phyloP scores from a whole-genome alignment of 2,113 vertebrate species.

The Myotis yumanensis region DNA sequence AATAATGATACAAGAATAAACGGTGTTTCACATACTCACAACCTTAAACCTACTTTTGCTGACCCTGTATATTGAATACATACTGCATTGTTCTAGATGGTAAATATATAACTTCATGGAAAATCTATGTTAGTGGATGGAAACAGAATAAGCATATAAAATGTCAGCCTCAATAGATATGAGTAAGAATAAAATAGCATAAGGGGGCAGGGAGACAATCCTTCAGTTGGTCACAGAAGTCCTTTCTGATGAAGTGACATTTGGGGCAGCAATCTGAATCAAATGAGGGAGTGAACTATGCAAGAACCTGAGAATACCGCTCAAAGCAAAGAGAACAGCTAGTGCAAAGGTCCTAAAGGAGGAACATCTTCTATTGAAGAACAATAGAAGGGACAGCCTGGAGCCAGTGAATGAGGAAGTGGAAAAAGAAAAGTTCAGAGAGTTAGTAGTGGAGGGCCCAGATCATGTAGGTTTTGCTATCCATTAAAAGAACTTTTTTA shows the following conservation, averaged over 20 bases:
- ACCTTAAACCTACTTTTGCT: neutral
- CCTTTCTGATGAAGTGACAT: neutral
- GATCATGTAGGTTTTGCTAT: neutral
- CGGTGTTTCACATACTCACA: neutral
- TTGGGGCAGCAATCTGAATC: neutral
- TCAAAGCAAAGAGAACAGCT: neutral
- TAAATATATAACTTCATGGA: conserved; percentile 2
- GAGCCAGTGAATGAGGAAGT: neutral
- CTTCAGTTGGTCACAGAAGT: neutral
- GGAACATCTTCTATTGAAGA: neutral
- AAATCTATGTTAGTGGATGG: neutral
- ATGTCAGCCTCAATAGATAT: neutral
- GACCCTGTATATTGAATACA: neutral
- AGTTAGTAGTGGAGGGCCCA: neutral
- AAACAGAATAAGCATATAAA: neutral
- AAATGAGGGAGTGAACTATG: neutral
- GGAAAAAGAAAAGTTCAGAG: neutral
- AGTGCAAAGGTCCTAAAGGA: neutral
- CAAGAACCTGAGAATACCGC: neutral
- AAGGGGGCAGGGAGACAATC: neutral
- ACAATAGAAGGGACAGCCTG: neutral
- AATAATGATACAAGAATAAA: neutral
- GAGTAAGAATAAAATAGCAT: neutral
- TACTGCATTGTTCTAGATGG: neutral
- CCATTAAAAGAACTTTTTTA: neutral